Conservation (phyloP, 2,797 vertebrate species). For the Champsocephalus esox region DNA sequence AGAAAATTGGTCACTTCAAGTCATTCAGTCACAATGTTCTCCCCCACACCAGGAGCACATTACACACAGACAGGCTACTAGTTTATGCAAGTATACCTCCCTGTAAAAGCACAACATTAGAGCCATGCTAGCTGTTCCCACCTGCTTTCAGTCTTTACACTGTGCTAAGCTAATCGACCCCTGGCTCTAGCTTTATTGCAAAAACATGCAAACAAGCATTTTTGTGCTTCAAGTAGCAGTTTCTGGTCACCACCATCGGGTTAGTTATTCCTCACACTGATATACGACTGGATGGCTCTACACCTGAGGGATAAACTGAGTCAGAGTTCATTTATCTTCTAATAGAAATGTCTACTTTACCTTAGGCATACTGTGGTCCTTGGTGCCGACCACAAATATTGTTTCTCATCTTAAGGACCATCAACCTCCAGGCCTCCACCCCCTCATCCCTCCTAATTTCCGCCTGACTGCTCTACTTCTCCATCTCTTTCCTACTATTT, state of each 20-base stretch:
- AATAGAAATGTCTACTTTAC: constrained; percentile 29
- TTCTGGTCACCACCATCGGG: background rate
- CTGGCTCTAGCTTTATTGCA: background rate
- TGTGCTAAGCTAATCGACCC: too few species aligned
- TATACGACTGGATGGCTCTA: constrained; percentile 1
- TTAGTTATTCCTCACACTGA: constrained; percentile 24
- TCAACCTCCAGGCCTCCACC: constrained; percentile 33
- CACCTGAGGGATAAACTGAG: constrained; percentile 42
- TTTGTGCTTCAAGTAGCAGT: background rate
- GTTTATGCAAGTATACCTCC: too few species aligned
- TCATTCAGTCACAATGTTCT: background rate
- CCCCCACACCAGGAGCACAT: background rate
- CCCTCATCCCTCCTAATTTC: background rate
- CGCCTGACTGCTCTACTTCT: background rate
- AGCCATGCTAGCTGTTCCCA: background rate
- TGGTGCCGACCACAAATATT: constrained; percentile 17
- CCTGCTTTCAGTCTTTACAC: too few species aligned
- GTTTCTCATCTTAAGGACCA: constrained; percentile 36
- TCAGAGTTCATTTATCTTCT: constrained; percentile 40
- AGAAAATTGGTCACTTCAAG: background rate
- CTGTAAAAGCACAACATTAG: background rate
- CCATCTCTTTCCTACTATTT: background rate
- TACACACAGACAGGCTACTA: background rate
- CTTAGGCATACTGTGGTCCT: constrained; percentile 19
- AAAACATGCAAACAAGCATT: too few species aligned